phyloP scores from a whole-genome alignment of 2,888 invertebrate species.

The Callyntrura sp. region DNA sequence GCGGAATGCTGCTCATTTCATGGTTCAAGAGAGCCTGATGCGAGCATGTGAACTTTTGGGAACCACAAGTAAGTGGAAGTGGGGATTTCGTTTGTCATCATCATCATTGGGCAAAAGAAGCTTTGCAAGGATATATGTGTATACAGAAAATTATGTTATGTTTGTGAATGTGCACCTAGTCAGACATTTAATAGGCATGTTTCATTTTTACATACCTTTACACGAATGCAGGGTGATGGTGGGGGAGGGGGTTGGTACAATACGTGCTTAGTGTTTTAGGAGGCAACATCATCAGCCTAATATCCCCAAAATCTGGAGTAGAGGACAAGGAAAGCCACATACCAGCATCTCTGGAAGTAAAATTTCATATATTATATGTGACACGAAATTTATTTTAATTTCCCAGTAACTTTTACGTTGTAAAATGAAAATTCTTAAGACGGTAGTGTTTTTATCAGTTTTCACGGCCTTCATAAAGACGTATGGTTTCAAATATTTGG shows the following conservation, averaged over 20 bases:
- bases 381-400: slow-evolving; percentile 49
- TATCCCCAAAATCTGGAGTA: not conserved
- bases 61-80: slow-evolving; percentile 76
- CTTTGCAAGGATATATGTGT: slow-evolving; percentile 25
- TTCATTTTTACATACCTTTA: slow-evolving; percentile 16
- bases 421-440: slow-evolving; percentile 59
- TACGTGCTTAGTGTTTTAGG: not conserved
- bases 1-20: slow-evolving; percentile 73
- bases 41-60: slow-evolving; percentile 66
- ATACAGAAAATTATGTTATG: slow-evolving; percentile 44
- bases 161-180: not conserved
- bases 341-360: not conserved
- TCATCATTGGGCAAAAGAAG: slow-evolving; percentile 25
- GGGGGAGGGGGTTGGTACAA: not conserved
- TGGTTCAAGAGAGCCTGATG: slow-evolving; percentile 75
- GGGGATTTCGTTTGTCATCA: slow-evolving; percentile 74
- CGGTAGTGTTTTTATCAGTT: not conserved
- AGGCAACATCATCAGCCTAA: not conserved
- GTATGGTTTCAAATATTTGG: no score
- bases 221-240: slow-evolving; percentile 25
- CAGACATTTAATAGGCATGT: slow-evolving; percentile 21
- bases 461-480: no score
- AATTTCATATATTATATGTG: not conserved
- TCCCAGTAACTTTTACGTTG: slow-evolving; percentile 21
- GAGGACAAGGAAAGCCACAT: not conserved